These are phyloP conservation scores for Trissolcus basalis DNA, from an alignment of 1,140 invertebrate genomes.

Conservation along the genomic window DNA sequence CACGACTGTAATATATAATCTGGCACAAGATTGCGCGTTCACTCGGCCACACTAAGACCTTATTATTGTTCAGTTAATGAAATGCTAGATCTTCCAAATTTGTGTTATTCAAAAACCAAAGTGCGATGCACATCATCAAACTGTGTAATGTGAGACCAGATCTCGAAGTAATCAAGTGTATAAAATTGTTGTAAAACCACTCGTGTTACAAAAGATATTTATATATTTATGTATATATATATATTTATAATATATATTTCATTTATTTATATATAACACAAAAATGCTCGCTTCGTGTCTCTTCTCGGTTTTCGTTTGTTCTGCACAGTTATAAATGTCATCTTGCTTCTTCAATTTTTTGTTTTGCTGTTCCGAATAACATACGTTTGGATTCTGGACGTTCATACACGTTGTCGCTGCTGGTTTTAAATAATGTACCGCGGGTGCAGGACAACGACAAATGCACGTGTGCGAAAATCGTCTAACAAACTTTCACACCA, in stretches of 20 bases:
- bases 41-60: constrained; percentile 53
- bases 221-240: no score
- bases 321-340: constrained; percentile 5
- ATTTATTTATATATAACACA: constrained; percentile 43
- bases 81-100: constrained; percentile 67
- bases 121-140: constrained; percentile 57
- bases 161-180: constrained; percentile 67
- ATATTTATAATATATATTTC: no score
- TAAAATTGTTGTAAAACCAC: constrained; percentile 66
- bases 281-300: constrained; percentile 40
- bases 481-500: background rate
- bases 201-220: constrained; percentile 57
- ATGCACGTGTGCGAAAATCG: constrained; percentile 5
- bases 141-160: constrained; percentile 64
- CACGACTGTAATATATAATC: constrained; percentile 20
- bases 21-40: constrained; percentile 22
- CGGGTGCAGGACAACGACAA: constrained; percentile 31
- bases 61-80: constrained; percentile 44
- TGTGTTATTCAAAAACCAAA: constrained; percentile 61
- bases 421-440: constrained; percentile 66
- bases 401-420: constrained; percentile 75
- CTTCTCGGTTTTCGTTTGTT: constrained; percentile 15
- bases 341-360: constrained; percentile 37
- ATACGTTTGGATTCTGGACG: constrained; percentile 69
- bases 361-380: constrained; percentile 57